A percentile compares a stretch with the other conserved stretches of the same genome.
These are phyloP conservation scores for Nothoprocta pentlandii DNA, from an alignment of 2,113 vertebrate genomes.

Conservation along the genomic window DNA sequence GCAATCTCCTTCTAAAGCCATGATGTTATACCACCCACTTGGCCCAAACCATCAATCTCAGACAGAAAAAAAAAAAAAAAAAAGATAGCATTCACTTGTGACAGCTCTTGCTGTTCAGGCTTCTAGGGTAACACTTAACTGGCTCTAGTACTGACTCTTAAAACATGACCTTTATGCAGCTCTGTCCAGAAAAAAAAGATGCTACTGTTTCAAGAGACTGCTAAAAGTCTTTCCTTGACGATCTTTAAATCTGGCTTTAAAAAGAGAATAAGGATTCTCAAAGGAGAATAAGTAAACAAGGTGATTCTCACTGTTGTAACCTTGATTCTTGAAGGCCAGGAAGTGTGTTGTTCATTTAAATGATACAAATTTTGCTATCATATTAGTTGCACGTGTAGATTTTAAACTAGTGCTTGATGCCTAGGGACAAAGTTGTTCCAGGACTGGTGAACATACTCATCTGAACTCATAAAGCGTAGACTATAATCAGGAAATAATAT, in stretches of 20 bases:
- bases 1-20: background rate
- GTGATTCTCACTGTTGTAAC: background rate
- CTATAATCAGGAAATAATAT: background rate
- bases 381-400: constrained; percentile 64
- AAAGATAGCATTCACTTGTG: background rate
- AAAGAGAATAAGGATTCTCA: constrained; percentile 23
- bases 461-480: constrained; percentile 22
- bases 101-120: background rate
- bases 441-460: constrained; percentile 41
- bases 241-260: background rate
- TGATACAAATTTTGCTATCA: constrained; percentile 62
- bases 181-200: constrained; percentile 16
- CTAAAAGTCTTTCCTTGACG: background rate
- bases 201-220: background rate
- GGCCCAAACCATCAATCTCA: background rate
- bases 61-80: background rate
- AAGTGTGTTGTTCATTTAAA: constrained; percentile 65
- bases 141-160: background rate
- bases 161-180: background rate
- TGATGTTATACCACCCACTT: background rate
- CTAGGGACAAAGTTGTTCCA: constrained; percentile 50
- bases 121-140: background rate
- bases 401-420: constrained; percentile 55
- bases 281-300: constrained; percentile 7
- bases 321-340: constrained; percentile 51